phyloP scores from a whole-genome alignment of 2,797 vertebrate species.

The Hypotaenidia okinawae region DNA sequence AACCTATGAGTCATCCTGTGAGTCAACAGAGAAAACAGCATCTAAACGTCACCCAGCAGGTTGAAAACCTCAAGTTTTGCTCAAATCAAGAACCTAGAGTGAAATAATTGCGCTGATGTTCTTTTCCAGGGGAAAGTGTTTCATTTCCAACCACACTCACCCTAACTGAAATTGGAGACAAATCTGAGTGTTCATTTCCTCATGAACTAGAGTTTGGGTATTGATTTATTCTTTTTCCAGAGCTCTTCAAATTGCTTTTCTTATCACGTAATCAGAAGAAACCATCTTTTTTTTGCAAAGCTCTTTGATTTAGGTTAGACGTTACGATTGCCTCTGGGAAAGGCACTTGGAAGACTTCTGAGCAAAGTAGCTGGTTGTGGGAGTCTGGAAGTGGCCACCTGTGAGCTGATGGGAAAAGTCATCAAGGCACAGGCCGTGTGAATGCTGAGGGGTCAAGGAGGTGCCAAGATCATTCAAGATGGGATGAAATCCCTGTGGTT shows the following conservation, averaged over 20 bases:
- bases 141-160: not conserved
- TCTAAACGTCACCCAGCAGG: not conserved
- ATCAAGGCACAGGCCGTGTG: not conserved
- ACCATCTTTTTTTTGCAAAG: not conserved
- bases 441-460: not conserved
- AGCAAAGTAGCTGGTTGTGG: not conserved
- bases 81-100: not conserved
- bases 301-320: not conserved
- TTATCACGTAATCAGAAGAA: not conserved
- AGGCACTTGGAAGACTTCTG: not conserved
- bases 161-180: not conserved
- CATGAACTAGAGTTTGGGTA: not conserved
- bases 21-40: constrained; percentile 28
- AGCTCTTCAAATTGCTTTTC: not conserved
- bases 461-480: not conserved
- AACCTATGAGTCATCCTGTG: constrained; percentile 42
- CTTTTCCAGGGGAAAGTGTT: not conserved
- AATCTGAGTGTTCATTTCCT: not conserved
- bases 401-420: not conserved
- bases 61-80: not conserved
- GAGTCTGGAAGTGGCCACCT: not conserved
- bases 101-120: not conserved
- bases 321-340: fast-evolving
- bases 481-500: not conserved
- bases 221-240: not conserved